Evolutionary conservation across 92 coral and sea anemone species (phyloP).

Genomic region (Scolanthus callimorphus): DNA sequence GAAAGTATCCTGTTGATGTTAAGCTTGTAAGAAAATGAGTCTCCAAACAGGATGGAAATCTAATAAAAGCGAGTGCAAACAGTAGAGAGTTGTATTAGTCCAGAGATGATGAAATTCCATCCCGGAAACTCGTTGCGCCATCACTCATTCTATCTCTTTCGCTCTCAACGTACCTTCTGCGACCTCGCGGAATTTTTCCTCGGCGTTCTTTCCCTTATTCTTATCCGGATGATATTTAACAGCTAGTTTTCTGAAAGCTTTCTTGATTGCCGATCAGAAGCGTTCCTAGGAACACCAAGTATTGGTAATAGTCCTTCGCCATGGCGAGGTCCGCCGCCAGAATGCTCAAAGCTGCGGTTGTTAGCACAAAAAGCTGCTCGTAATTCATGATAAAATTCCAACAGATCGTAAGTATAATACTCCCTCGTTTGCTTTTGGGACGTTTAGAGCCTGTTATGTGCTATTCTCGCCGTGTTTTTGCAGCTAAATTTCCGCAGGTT

Average conservation of each 20-base stretch:
- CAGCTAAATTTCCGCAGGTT: no score
- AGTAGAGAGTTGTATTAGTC: no score
- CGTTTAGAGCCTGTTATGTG: no score
- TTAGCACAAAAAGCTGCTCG: slow-evolving; percentile 77
- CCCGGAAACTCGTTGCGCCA: neutral
- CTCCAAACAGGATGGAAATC: no score
- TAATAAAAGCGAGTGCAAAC: no score
- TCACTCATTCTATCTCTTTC: no score
- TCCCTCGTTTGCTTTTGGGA: neutral
- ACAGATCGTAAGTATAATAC: neutral
- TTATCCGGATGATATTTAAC: slow-evolving; percentile 96
- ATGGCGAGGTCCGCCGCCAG: slow-evolving; percentile 75
- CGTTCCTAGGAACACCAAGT: slow-evolving; percentile 87
- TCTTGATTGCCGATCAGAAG: slow-evolving; percentile 90
- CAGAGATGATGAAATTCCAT: no score
- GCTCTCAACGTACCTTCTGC: slow-evolving; percentile 81
- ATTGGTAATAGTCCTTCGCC: slow-evolving; percentile 95
- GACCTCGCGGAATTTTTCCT: slow-evolving; percentile 89
- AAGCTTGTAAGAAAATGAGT: no score
- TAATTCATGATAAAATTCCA: slow-evolving; percentile 53
- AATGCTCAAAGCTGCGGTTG: slow-evolving; percentile 85
- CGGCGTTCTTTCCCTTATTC: slow-evolving; percentile 91
- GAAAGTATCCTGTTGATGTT: no score
- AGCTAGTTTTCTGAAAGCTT: slow-evolving; percentile 93
- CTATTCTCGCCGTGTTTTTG: no score